Percentiles rank a stretch among this genome's conserved stretches.
phyloP scores from a whole-genome alignment of 2,113 vertebrate genomes.

The Rhinolophus sinicus region DNA sequence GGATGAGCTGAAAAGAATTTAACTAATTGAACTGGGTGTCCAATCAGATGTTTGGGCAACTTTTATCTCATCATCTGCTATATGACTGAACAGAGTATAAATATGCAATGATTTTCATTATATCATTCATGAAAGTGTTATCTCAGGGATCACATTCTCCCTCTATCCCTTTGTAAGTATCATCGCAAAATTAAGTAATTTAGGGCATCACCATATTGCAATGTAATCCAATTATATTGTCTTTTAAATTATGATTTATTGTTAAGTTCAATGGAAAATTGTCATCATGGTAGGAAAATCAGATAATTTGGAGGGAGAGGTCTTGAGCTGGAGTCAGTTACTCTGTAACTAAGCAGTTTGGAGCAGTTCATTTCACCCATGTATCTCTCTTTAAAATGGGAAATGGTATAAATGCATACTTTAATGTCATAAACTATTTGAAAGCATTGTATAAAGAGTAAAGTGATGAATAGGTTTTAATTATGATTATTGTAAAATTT shows the following conservation, averaged over 20 bases:
- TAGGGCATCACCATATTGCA: background rate
- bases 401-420: background rate
- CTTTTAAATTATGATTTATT: background rate
- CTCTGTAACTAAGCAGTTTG: background rate
- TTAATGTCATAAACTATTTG: background rate
- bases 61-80: background rate
- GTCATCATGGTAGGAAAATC: background rate
- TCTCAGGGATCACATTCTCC: background rate
- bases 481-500: background rate
- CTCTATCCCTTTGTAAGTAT: background rate
- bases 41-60: background rate
- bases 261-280: background rate
- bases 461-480: background rate
- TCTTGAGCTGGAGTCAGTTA: background rate
- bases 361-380: background rate
- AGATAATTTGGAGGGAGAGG: background rate
- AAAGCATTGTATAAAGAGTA: background rate
- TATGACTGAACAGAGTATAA: background rate
- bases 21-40: background rate
- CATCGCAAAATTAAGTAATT: background rate
- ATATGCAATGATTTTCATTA: background rate
- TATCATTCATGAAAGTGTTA: background rate
- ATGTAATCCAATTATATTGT: background rate
- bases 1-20: background rate
- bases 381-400: background rate